These are phyloP conservation scores for Drosophila prolongata DNA, from an alignment of 2,888 invertebrate species.

Conservation along the genomic window DNA sequence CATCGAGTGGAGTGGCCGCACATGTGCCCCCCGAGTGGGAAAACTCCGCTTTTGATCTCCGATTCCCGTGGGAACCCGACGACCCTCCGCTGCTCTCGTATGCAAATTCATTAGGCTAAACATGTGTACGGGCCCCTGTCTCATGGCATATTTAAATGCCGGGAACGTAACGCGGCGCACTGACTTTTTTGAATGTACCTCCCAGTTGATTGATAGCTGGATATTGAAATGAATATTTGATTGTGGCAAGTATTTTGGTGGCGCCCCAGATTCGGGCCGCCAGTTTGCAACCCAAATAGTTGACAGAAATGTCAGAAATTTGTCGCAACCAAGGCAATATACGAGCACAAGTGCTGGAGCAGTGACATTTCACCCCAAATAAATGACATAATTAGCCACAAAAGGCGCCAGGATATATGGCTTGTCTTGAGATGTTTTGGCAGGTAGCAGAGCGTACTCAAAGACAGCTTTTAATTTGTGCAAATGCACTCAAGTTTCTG, in stretches of 20 bases:
- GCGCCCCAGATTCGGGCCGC: background rate
- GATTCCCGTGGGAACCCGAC: slow-evolving; percentile 21
- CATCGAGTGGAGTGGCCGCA: background rate
- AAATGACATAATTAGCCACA: slow-evolving; percentile 62
- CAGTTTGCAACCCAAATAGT: slow-evolving; percentile 24
- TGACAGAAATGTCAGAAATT: slow-evolving; percentile 45
- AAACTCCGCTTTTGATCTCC: slow-evolving; percentile 35
- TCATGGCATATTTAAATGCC: slow-evolving; percentile 30
- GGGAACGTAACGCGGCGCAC: slow-evolving; percentile 9
- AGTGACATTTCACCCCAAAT: slow-evolving; percentile 23
- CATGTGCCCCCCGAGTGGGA: slow-evolving; percentile 38
- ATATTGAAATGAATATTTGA: slow-evolving; percentile 30
- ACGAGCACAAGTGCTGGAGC: slow-evolving; percentile 1
- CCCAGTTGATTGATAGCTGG: slow-evolving; percentile 30
- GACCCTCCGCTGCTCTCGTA: slow-evolving; percentile 13
- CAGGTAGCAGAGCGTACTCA: slow-evolving; percentile 40
- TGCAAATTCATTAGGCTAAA: slow-evolving; percentile 47
- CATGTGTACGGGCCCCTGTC: slow-evolving; percentile 27
- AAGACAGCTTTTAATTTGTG: slow-evolving; percentile 68
- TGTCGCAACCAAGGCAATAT: slow-evolving; percentile 21
- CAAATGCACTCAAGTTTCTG: slow-evolving; percentile 69
- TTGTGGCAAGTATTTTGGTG: slow-evolving; percentile 3
- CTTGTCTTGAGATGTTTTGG: slow-evolving; percentile 40
- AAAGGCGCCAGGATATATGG: slow-evolving; percentile 36
- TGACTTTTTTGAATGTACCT: background rate